A percentile compares a stretch with the other conserved stretches of the same genome.
Evolutionary conservation across 2,888 invertebrate species (phyloP).

Genomic region (Callosobruchus maculatus): DNA sequence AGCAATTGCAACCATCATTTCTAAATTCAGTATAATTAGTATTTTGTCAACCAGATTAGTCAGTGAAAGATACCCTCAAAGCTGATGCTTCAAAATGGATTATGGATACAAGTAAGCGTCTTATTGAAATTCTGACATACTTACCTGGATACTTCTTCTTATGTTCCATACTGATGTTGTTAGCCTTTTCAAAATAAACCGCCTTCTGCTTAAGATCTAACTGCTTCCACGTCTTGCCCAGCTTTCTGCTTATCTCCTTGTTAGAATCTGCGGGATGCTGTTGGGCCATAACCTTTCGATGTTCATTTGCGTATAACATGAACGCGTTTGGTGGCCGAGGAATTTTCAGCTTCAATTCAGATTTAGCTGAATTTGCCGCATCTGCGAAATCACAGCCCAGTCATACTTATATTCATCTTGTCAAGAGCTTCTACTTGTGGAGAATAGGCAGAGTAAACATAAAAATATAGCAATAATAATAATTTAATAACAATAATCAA

Average conservation of each 20-base stretch:
- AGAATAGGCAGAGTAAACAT: too few relatives aligned
- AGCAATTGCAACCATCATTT: too few relatives aligned
- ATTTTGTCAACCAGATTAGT: too few relatives aligned
- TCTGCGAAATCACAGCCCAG: not conserved
- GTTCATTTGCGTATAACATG: constrained; percentile 62
- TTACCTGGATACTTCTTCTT: constrained; percentile 60
- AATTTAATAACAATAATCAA: too few relatives aligned
- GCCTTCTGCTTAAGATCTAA: constrained; percentile 54
- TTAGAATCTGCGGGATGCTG: constrained; percentile 58
- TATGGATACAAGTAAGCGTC: too few relatives aligned
- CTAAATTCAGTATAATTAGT: too few relatives aligned
- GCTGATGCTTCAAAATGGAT: too few relatives aligned
- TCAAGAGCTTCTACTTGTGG: too few relatives aligned
- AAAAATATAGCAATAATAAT: too few relatives aligned
- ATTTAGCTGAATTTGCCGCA: not conserved
- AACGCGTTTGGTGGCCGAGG: constrained; percentile 63
- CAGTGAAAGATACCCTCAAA: too few relatives aligned
- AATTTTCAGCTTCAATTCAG: constrained; percentile 43
- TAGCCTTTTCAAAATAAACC: constrained; percentile 55
- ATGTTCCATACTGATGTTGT: constrained; percentile 57
- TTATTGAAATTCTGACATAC: too few relatives aligned
- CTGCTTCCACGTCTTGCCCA: constrained; percentile 59
- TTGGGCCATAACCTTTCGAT: constrained; percentile 56
- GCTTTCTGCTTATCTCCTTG: constrained; percentile 59
- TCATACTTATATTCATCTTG: too few relatives aligned